Evolutionary conservation across 2,888 invertebrate genomes (phyloP).

Genomic region (Euplagia quadripunctaria): DNA sequence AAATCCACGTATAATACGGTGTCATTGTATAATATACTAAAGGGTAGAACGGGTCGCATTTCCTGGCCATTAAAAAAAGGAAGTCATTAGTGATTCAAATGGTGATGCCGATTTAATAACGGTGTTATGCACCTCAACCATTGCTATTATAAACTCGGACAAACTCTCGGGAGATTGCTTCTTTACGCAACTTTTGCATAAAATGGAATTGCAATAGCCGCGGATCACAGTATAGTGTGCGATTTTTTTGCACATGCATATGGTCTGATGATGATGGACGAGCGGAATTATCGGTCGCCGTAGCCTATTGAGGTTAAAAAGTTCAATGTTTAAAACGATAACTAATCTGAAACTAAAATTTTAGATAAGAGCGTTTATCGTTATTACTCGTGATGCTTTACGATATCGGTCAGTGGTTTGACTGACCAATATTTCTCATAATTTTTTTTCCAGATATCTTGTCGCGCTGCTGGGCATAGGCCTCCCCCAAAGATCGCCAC

Average conservation of each 20-base stretch:
- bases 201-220: constrained; percentile 55
- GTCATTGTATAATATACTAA: constrained; percentile 43
- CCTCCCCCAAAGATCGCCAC: no score
- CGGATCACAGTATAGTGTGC: constrained; percentile 14
- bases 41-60: constrained; percentile 68
- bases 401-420: constrained; percentile 43
- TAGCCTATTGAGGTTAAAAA: neutral
- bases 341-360: constrained; percentile 15
- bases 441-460: constrained; percentile 36
- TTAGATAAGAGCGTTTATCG: constrained; percentile 35
- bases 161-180: constrained; percentile 70
- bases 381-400: constrained; percentile 27
- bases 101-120: constrained; percentile 75
- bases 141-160: constrained; percentile 73
- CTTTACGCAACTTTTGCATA: constrained; percentile 70
- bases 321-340: constrained; percentile 40
- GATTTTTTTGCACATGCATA: neutral
- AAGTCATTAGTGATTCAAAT: constrained; percentile 79
- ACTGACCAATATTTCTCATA: constrained; percentile 42
- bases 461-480: neutral
- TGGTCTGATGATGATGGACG: neutral
- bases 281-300: neutral
- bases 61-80: constrained; percentile 75
- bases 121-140: constrained; percentile 69
- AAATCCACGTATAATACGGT: constrained; percentile 35